A percentile compares a stretch with the other conserved stretches of the same genome.
phyloP scores from a whole-genome alignment of 2,888 invertebrate species.

The Apamea anceps region DNA sequence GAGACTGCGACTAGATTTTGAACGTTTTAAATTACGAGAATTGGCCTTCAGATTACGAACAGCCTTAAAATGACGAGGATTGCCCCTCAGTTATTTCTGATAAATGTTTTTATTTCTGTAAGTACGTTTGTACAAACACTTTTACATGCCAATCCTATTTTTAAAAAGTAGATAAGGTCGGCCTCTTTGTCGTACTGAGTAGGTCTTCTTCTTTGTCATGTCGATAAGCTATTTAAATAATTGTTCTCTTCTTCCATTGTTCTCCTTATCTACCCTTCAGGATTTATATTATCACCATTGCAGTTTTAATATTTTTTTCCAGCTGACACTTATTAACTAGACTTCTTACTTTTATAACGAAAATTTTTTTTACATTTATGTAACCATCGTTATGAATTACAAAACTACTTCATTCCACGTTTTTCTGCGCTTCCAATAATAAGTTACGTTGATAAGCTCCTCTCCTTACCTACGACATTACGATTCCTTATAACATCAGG shows the following conservation, averaged over 20 bases:
- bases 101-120: too few relatives aligned
- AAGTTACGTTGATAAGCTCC: not conserved
- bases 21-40: too few relatives aligned
- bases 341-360: not conserved
- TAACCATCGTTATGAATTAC: not conserved
- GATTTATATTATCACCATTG: not conserved
- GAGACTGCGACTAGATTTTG: too few relatives aligned
- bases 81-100: not conserved
- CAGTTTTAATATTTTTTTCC: not conserved
- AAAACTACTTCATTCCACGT: not conserved
- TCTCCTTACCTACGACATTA: not conserved
- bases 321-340: not conserved
- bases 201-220: not conserved
- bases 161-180: too few relatives aligned
- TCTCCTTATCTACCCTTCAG: not conserved
- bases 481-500: constrained; percentile 14
- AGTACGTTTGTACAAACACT: too few relatives aligned
- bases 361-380: too few relatives aligned
- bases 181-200: too few relatives aligned
- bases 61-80: too few relatives aligned
- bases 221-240: not conserved
- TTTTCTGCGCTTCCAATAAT: not conserved
- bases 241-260: not conserved
- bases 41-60: too few relatives aligned
- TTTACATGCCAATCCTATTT: too few relatives aligned